phyloP scores from a whole-genome alignment of 2,113 vertebrate genomes.

The Sterrhoptilus dennistouni region DNA sequence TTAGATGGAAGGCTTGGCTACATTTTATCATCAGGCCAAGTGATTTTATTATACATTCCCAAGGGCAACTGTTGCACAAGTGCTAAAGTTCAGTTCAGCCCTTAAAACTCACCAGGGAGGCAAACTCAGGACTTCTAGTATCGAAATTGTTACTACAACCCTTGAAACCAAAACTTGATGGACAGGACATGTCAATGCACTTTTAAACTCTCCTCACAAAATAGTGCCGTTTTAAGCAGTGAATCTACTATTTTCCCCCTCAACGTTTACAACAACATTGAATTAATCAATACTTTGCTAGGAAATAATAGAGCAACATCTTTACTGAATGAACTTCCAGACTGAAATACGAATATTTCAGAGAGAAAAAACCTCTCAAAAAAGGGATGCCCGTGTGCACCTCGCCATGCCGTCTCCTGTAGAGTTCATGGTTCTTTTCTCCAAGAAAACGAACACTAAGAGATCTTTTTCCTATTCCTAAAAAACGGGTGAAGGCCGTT shows the following conservation, averaged over 20 bases:
- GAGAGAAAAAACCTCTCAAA: background rate
- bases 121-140: background rate
- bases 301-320: background rate
- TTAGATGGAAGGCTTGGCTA: background rate
- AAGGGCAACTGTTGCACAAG: background rate
- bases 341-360: background rate
- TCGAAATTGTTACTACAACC: background rate
- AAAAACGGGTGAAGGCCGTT: accelerated
- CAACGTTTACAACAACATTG: background rate
- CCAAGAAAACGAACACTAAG: background rate
- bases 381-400: background rate
- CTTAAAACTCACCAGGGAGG: background rate
- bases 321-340: background rate
- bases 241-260: background rate
- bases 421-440: background rate
- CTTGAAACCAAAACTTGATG: background rate
- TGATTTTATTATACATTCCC: background rate
- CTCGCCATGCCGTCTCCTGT: no score
- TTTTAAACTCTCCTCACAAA: background rate
- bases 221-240: background rate
- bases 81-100: conserved; percentile 21
- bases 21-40: background rate
- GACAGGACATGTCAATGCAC: background rate
- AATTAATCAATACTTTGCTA: background rate
- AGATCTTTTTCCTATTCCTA: background rate